Percentiles rank a stretch among this genome's conserved stretches.
Conservation (phyloP, 2,888 invertebrate genomes). For the Cabera pusaria region DNA sequence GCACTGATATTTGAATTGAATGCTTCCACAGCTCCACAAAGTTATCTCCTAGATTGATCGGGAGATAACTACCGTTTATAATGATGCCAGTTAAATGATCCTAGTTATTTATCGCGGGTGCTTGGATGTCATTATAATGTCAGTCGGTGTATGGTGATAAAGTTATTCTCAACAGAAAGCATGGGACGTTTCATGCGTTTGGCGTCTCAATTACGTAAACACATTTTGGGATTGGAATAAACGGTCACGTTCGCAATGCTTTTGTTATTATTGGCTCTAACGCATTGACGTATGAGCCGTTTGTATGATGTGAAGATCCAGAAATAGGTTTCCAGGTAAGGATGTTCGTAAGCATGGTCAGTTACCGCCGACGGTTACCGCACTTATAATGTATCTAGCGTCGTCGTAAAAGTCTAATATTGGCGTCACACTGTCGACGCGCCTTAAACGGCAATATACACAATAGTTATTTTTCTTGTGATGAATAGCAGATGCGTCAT, state of each 20-base stretch:
- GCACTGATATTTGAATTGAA: slow-evolving; percentile 77
- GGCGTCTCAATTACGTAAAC: slow-evolving; percentile 1
- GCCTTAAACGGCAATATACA: slow-evolving; percentile 68
- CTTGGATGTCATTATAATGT: slow-evolving; percentile 2
- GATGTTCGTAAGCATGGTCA: slow-evolving; percentile 16
- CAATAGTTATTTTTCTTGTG: slow-evolving; percentile 40
- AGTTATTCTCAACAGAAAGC: neutral
- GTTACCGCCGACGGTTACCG: slow-evolving; percentile 21
- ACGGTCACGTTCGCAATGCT: neutral
- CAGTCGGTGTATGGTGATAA: too few relatives aligned
- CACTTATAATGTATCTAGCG: slow-evolving; percentile 1
- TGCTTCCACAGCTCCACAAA: slow-evolving; percentile 60
- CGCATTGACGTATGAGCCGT: neutral
- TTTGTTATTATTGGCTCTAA: neutral
- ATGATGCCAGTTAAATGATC: slow-evolving; percentile 43
- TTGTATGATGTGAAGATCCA: too few relatives aligned
- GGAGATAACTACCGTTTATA: slow-evolving; percentile 61
- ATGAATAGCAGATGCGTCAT: slow-evolving; percentile 58
- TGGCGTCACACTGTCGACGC: slow-evolving; percentile 28
- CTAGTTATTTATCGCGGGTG: slow-evolving; percentile 20
- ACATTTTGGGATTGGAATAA: neutral
- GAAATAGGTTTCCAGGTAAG: neutral
- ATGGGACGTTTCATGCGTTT: too few relatives aligned
- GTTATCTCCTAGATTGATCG: slow-evolving; percentile 69
- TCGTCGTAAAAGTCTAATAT: slow-evolving; percentile 37